Evolutionary conservation across 1,140 invertebrate species (phyloP).

Genomic region (Maconellicoccus hirsutus): DNA sequence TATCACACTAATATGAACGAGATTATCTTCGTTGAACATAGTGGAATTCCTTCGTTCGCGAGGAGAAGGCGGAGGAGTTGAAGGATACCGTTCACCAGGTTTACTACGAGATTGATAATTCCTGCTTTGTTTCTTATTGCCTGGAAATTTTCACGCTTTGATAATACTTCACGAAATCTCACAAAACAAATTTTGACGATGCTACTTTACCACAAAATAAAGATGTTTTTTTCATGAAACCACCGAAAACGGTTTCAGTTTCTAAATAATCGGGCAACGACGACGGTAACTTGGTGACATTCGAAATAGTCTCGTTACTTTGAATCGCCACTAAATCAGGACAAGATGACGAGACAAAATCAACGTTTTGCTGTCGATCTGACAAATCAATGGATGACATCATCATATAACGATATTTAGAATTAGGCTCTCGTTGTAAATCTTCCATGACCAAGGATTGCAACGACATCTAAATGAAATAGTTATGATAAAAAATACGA

Average conservation of each 20-base stretch:
- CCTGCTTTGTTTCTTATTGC: neutral
- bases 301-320: neutral
- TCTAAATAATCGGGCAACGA: slow-evolving; percentile 54
- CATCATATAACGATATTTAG: slow-evolving; percentile 68
- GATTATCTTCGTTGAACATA: slow-evolving; percentile 35
- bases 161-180: no score
- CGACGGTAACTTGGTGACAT: slow-evolving; percentile 29
- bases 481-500: slow-evolving; percentile 17
- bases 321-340: slow-evolving; percentile 47
- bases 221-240: slow-evolving; percentile 24
- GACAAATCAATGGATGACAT: slow-evolving; percentile 47
- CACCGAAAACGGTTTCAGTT: slow-evolving; percentile 40
- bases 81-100: slow-evolving; percentile 38
- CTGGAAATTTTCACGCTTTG: neutral
- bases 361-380: slow-evolving; percentile 34
- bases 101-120: slow-evolving; percentile 14
- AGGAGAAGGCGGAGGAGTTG: slow-evolving; percentile 61
- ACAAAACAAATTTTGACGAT: no score
- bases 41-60: slow-evolving; percentile 31
- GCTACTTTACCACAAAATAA: neutral
- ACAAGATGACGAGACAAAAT: slow-evolving; percentile 68
- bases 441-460: slow-evolving; percentile 80
- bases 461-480: slow-evolving; percentile 48
- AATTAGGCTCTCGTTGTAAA: slow-evolving; percentile 58
- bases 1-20: slow-evolving; percentile 49